Conservation (phyloP, 92 coral and sea anemone species). For the Virgularia gustaviana region DNA sequence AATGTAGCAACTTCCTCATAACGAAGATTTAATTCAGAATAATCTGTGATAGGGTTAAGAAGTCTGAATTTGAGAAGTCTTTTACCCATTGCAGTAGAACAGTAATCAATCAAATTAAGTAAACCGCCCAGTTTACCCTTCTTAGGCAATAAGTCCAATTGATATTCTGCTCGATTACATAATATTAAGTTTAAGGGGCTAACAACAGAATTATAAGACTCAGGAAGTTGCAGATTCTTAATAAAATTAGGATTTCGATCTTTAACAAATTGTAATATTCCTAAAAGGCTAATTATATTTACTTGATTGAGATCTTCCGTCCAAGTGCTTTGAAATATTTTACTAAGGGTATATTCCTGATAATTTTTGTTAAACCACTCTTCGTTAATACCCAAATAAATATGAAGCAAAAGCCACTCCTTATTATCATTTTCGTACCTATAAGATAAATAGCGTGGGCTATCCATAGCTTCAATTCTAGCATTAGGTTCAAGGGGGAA, state of each 20-base stretch:
- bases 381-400: constrained; percentile 25
- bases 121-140: constrained; percentile 40
- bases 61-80: constrained; percentile 40
- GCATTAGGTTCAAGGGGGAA: constrained; percentile 34
- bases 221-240: constrained; percentile 43
- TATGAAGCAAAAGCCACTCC: constrained; percentile 42
- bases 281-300: constrained; percentile 42
- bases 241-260: constrained; percentile 43
- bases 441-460: constrained; percentile 35
- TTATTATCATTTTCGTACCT: constrained; percentile 39
- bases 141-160: constrained; percentile 34
- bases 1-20: constrained; percentile 35
- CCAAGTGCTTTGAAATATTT: constrained; percentile 43
- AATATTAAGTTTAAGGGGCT: constrained; percentile 42
- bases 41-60: constrained; percentile 45
- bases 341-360: constrained; percentile 46
- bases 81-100: constrained; percentile 44
- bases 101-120: constrained; percentile 35
- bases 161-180: constrained; percentile 46
- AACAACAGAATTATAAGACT: constrained; percentile 39
- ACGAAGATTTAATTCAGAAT: constrained; percentile 41
- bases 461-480: constrained; percentile 34
- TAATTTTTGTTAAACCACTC: constrained; percentile 42
- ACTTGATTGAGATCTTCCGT: constrained; percentile 31
- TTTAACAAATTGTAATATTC: constrained; percentile 38